A percentile compares a stretch with the other conserved stretches of the same genome.
Conservation (phyloP, 2,113 vertebrate species). For the Coryphaenoides rupestris region DNA sequence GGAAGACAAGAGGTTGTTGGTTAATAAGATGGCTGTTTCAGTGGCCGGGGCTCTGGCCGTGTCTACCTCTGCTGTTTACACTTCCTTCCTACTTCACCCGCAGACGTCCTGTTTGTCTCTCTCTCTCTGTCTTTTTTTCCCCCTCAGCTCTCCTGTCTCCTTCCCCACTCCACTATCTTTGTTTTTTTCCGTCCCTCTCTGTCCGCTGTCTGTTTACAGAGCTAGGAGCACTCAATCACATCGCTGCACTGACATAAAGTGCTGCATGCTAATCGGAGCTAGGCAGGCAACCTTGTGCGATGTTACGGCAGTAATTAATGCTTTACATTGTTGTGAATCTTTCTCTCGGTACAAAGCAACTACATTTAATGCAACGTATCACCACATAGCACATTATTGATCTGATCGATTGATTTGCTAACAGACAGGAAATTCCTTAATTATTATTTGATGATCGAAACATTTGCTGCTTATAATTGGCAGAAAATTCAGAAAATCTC, state of each 20-base stretch:
- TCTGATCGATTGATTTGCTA: no score
- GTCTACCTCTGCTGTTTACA: background rate
- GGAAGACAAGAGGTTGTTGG: slow-evolving; percentile 28
- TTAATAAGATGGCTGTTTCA: slow-evolving; percentile 54
- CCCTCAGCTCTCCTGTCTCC: background rate
- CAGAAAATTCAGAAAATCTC: no score
- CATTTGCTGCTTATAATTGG: no score
- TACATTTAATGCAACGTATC: background rate
- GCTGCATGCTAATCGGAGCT: slow-evolving; percentile 33
- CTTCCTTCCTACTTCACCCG: background rate
- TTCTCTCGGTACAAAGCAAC: background rate
- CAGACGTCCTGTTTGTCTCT: background rate
- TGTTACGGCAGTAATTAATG: background rate
- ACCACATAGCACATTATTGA: no score
- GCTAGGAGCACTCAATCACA: slow-evolving; percentile 24
- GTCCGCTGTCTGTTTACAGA: slow-evolving; percentile 12
- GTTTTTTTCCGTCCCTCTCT: background rate
- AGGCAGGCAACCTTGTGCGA: background rate
- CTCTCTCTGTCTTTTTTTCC: slow-evolving; percentile 11
- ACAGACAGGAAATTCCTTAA: no score
- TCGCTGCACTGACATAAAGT: slow-evolving; percentile 27
- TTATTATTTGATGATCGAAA: no score
- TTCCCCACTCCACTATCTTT: background rate
- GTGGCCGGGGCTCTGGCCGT: slow-evolving; percentile 13
- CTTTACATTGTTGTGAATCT: background rate